Percentiles rank a stretch among this genome's conserved stretches.
These are phyloP conservation scores for Stichodactyla mertensii DNA, from an alignment of 64 coral and sea anemone species.

Conservation along the genomic window DNA sequence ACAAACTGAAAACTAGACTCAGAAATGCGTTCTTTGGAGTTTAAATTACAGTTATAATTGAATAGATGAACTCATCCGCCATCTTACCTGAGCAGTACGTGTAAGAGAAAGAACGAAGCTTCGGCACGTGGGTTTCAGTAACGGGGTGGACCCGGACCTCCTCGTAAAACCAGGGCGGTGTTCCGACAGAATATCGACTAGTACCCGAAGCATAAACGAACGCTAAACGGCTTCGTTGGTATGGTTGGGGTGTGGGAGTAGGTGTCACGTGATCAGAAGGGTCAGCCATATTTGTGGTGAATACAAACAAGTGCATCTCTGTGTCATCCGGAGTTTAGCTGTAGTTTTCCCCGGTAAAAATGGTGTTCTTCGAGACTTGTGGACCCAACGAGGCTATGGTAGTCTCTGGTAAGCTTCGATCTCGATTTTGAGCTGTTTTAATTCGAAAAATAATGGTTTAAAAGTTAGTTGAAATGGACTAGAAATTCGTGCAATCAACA, in stretches of 20 bases:
- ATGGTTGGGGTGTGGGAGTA: conserved; percentile 23
- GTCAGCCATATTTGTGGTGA: conserved; percentile 41
- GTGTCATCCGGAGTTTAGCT: background rate
- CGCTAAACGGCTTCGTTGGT: conserved; percentile 7
- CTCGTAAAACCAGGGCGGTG: background rate
- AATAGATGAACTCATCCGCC: conserved; percentile 25
- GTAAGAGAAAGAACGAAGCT: conserved; percentile 65
- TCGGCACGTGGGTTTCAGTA: conserved; percentile 71
- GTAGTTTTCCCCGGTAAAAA: conserved; percentile 22
- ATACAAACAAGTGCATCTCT: conserved; percentile 15
- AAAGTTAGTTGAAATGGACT: conserved; percentile 10
- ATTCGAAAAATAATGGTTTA: background rate
- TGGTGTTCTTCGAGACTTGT: conserved; percentile 96
- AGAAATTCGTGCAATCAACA: background rate
- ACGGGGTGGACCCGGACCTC: conserved; percentile 58
- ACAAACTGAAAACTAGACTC: background rate
- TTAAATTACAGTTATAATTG: background rate
- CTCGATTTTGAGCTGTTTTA: conserved; percentile 24
- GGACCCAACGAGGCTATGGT: conserved; percentile 98
- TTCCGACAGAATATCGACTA: conserved; percentile 56
- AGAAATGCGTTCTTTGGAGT: background rate
- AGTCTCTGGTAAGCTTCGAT: conserved; percentile 75
- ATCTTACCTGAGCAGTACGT: conserved; percentile 78
- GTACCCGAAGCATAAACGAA: background rate
- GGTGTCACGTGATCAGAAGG: conserved; percentile 33